Conservation (phyloP, 2,888 invertebrate genomes). For the Schrankia costaestrigalis region DNA sequence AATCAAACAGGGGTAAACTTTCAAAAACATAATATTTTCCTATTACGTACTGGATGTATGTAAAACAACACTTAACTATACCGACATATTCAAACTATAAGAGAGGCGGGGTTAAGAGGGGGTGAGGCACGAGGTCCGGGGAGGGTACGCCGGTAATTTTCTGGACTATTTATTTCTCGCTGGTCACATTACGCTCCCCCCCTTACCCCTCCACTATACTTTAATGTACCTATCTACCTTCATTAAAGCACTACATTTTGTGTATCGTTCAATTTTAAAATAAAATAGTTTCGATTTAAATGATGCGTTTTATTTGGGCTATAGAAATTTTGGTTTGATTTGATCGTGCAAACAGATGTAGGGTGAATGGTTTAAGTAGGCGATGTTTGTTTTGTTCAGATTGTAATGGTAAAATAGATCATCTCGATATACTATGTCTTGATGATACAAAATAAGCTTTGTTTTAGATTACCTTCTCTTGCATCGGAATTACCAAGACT, state of each 20-base stretch:
- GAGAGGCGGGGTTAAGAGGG: conserved; percentile 5
- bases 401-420: too few species aligned
- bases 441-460: too few species aligned
- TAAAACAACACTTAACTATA: conserved; percentile 7
- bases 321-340: neutral
- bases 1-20: too few species aligned
- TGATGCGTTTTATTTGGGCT: neutral
- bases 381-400: too few species aligned
- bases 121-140: conserved; percentile 7
- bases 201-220: conserved; percentile 27
- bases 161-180: conserved; percentile 60
- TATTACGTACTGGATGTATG: conserved; percentile 3
- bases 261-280: conserved; percentile 14
- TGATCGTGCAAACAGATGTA: too few species aligned
- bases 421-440: too few species aligned
- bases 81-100: conserved; percentile 22
- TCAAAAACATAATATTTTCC: too few species aligned
- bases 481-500: too few species aligned
- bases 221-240: conserved; percentile 33
- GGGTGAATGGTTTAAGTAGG: too few species aligned
- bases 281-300: conserved; percentile 7
- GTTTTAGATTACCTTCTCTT: too few species aligned
- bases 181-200: conserved; percentile 50
- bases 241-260: conserved; percentile 30
- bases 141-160: conserved; percentile 45